phyloP scores from a whole-genome alignment of 2,888 invertebrate species.

The Acronicta alni region DNA sequence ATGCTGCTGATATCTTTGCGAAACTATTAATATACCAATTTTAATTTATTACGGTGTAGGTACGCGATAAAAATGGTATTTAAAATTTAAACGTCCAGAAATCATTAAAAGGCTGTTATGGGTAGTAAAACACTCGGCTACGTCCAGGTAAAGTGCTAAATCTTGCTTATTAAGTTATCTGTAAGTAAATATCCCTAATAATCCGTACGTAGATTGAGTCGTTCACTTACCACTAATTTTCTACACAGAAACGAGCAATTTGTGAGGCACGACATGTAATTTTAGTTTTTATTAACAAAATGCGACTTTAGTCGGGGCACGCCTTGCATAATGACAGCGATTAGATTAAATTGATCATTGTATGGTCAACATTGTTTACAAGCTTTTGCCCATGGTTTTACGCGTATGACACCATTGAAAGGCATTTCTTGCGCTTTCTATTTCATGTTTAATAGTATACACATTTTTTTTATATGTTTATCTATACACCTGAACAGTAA shows the following conservation, averaged over 20 bases:
- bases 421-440: too few species aligned
- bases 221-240: conserved; percentile 60
- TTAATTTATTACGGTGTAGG: conserved; percentile 61
- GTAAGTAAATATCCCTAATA: conserved; percentile 70
- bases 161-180: conserved; percentile 74
- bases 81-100: conserved; percentile 59
- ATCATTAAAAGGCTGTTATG: conserved; percentile 69
- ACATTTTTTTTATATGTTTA: too few species aligned
- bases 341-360: conserved; percentile 49
- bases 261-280: conserved; percentile 51
- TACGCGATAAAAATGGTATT: conserved; percentile 57
- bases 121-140: conserved; percentile 67
- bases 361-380: conserved; percentile 18
- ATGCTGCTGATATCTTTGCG: conserved; percentile 1
- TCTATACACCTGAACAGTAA: too few species aligned
- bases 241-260: conserved; percentile 59
- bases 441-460: too few species aligned
- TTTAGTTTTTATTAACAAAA: conserved; percentile 53
- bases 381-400: conserved; percentile 7
- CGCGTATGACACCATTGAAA: background rate
- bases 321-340: conserved; percentile 50
- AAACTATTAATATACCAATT: conserved; percentile 50
- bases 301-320: conserved; percentile 30
- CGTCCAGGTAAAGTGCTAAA: conserved; percentile 67
- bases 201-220: conserved; percentile 63